These are phyloP conservation scores for Acanthopleura granulata DNA, from an alignment of 2,888 invertebrate genomes.

Conservation along the genomic window DNA sequence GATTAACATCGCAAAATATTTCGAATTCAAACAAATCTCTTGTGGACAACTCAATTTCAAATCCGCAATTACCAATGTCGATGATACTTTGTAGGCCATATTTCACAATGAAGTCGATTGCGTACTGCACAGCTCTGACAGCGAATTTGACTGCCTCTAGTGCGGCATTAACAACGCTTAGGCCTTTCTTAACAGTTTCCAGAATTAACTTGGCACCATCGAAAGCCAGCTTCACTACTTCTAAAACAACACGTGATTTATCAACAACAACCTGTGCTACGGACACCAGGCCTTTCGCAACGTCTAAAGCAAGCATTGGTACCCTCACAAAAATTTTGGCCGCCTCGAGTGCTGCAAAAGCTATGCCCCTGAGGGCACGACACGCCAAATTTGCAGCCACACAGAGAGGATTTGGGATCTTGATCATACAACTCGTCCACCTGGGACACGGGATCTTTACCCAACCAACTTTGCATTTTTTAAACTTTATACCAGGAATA, in stretches of 20 bases:
- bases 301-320: slow-evolving; percentile 6
- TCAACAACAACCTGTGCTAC: slow-evolving; percentile 12
- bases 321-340: slow-evolving; percentile 9
- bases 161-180: background rate
- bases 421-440: slow-evolving; percentile 21
- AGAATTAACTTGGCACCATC: background rate
- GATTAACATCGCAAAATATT: slow-evolving; percentile 19
- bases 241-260: slow-evolving; percentile 14
- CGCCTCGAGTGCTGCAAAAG: slow-evolving; percentile 8
- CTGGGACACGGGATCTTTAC: slow-evolving; percentile 1
- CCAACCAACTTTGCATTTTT: slow-evolving; percentile 7
- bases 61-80: slow-evolving; percentile 19
- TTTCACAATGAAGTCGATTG: slow-evolving; percentile 15
- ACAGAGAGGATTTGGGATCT: slow-evolving; percentile 18
- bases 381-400: slow-evolving; percentile 15
- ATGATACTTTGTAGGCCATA: slow-evolving; percentile 19
- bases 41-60: slow-evolving; percentile 8
- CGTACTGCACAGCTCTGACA: slow-evolving; percentile 1
- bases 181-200: background rate
- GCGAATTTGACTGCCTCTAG: slow-evolving; percentile 20
- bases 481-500: slow-evolving; percentile 21
- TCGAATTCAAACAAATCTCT: slow-evolving; percentile 17
- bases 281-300: background rate
- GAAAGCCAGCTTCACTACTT: slow-evolving; percentile 4
- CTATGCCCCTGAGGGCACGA: background rate